These are phyloP conservation scores for Sphinx pinastri DNA, from an alignment of 2,888 invertebrate species.

Conservation along the genomic window DNA sequence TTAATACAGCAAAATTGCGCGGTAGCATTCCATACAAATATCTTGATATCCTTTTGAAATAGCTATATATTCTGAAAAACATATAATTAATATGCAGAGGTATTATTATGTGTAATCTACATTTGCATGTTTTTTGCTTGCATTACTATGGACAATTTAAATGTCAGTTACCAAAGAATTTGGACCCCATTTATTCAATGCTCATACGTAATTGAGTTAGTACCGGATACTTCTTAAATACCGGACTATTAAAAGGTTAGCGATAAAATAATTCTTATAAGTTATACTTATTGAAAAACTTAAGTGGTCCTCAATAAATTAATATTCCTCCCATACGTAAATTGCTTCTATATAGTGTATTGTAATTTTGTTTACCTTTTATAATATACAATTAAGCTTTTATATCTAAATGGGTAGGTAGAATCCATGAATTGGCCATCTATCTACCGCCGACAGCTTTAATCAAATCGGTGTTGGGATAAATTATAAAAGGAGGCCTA, in stretches of 20 bases:
- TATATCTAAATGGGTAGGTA: no score
- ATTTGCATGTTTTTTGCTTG: conserved; percentile 8
- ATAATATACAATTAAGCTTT: not conserved
- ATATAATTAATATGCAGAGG: conserved; percentile 4
- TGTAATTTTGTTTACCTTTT: no score
- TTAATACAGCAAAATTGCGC: no score
- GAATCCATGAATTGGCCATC: no score
- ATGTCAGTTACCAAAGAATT: conserved; percentile 14
- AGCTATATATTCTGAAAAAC: not conserved
- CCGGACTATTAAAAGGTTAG: not conserved
- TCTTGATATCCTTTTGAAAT: not conserved
- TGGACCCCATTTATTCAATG: not conserved
- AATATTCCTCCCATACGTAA: no score
- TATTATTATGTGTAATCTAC: conserved; percentile 13
- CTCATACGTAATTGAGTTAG: not conserved
- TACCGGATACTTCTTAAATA: not conserved
- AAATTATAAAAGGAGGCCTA: no score
- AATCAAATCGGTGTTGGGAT: no score
- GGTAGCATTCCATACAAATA: not conserved
- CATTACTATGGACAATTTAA: conserved; percentile 5
- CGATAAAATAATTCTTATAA: not conserved
- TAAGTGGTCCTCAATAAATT: no score
- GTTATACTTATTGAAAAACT: not conserved
- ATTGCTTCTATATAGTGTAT: no score
- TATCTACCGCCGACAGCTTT: no score